Conservation (phyloP, 2,113 vertebrate species). For the Macaca fascicularis region DNA sequence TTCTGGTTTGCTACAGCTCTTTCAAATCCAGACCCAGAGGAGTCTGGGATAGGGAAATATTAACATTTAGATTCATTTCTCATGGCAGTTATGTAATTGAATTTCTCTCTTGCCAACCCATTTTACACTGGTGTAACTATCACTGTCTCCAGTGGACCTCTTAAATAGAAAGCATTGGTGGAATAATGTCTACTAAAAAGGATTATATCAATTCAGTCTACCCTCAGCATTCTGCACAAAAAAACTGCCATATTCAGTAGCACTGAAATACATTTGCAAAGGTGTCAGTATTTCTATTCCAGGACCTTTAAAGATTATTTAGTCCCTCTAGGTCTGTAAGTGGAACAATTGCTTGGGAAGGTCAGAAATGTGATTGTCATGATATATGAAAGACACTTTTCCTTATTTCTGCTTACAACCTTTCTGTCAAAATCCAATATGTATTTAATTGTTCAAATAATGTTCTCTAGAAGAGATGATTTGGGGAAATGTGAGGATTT, state of each 20-base stretch:
- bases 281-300: neutral
- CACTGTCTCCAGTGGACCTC: neutral
- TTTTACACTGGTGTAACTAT: conserved; percentile 19
- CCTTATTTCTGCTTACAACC: conserved; percentile 29
- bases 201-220: neutral
- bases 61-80: conserved; percentile 74
- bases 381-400: neutral
- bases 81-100: conserved; percentile 40
- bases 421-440: conserved; percentile 37
- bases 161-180: conserved; percentile 13
- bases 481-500: neutral
- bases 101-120: conserved; percentile 9
- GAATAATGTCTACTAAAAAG: conserved; percentile 9
- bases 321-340: neutral
- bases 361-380: conserved; percentile 23
- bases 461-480: neutral
- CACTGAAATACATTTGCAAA: conserved; percentile 38
- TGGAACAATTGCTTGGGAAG: neutral
- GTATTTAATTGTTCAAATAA: conserved; percentile 18
- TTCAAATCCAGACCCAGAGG: conserved; percentile 4
- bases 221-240: neutral
- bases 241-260: neutral
- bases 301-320: conserved; percentile 34
- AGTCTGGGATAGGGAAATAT: conserved; percentile 41
- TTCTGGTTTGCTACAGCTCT: neutral